Evolutionary conservation across 1,140 invertebrate genomes (phyloP).

Genomic region (Daktulosphaira vitifoliae): DNA sequence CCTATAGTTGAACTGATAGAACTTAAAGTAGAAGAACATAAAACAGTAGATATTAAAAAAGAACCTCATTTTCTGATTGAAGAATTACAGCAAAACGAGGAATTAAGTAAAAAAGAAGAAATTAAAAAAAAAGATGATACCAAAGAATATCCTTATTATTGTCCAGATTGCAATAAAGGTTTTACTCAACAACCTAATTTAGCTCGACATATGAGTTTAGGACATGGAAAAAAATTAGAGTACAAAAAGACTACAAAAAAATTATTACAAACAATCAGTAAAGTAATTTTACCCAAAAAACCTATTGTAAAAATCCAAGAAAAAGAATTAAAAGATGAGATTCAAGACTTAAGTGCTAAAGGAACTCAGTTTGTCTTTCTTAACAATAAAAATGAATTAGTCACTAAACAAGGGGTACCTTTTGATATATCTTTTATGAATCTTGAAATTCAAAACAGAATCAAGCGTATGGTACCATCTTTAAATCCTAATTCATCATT

Average conservation of each 20-base stretch:
- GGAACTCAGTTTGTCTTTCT: slow-evolving; percentile 26
- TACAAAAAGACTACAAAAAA: slow-evolving; percentile 22
- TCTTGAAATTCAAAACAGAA: slow-evolving; percentile 23
- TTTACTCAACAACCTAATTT: slow-evolving; percentile 28
- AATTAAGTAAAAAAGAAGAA: not conserved
- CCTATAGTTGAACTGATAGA: slow-evolving; percentile 11
- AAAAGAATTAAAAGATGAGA: slow-evolving; percentile 25
- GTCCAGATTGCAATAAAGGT: slow-evolving; percentile 24
- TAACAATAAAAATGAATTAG: slow-evolving; percentile 22
- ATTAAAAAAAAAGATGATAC: slow-evolving; percentile 1
- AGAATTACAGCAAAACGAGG: not conserved
- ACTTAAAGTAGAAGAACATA: not conserved
- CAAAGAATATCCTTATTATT: slow-evolving; percentile 6
- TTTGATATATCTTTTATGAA: slow-evolving; percentile 27
- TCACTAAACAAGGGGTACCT: slow-evolving; percentile 8
- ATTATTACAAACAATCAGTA: not conserved
- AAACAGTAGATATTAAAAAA: not conserved
- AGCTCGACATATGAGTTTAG: slow-evolving; percentile 28
- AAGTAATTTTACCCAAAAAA: slow-evolving; percentile 18
- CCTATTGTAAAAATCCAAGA: slow-evolving; percentile 14
- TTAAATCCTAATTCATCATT: slow-evolving; percentile 14
- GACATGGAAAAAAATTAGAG: slow-evolving; percentile 24
- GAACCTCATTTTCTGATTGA: not conserved
- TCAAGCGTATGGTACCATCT: slow-evolving; percentile 15
- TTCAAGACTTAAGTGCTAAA: slow-evolving; percentile 25